Conservation (phyloP, 1,140 invertebrate species). For the Anastrepha obliqua region DNA sequence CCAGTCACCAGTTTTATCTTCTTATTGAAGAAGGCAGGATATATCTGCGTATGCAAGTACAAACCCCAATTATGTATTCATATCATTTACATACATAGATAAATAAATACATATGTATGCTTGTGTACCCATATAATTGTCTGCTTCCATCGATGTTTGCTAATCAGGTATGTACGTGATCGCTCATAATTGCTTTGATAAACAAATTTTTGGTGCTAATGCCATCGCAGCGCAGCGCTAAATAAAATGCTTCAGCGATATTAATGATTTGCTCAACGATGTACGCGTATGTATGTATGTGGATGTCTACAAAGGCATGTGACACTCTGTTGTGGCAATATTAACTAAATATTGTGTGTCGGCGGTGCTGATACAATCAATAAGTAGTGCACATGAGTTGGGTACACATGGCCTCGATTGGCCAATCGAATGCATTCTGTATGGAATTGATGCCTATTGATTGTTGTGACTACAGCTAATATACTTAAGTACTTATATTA, state of each 20-base stretch:
- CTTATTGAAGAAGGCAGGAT: too few species aligned
- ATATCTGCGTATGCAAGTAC: too few species aligned
- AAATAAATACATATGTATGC: too few species aligned
- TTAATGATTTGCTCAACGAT: background rate
- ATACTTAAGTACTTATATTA: too few species aligned
- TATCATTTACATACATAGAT: too few species aligned
- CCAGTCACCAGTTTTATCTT: too few species aligned
- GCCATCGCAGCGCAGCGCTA: background rate
- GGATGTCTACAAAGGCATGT: background rate
- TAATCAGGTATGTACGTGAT: constrained; percentile 12
- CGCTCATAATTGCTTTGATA: background rate
- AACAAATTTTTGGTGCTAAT: constrained; percentile 17
- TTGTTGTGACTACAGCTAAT: too few species aligned
- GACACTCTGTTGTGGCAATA: constrained; percentile 16
- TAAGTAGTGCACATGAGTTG: background rate
- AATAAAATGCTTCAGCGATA: background rate
- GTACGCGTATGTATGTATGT: background rate
- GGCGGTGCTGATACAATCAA: background rate
- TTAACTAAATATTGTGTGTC: background rate
- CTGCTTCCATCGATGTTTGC: background rate
- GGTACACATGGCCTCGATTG: background rate
- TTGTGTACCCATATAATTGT: background rate
- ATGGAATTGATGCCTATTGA: too few species aligned
- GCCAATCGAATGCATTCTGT: too few species aligned
- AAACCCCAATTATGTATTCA: too few species aligned